phyloP scores from a whole-genome alignment of 1,140 invertebrate genomes.

The Amphibalanus amphitrite region DNA sequence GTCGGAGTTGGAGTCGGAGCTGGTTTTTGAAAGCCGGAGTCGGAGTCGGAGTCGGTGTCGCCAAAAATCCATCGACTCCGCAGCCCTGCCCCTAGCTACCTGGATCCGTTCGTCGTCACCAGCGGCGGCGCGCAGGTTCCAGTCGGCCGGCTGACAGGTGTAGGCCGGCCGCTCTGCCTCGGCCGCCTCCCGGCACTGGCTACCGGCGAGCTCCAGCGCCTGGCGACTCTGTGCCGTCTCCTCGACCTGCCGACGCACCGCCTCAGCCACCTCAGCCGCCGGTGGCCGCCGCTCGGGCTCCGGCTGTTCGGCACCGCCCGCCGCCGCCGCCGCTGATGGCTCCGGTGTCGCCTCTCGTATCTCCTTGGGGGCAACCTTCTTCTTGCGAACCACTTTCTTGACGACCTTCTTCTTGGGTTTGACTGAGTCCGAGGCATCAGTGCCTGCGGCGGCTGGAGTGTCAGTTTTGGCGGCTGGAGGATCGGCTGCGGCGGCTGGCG shows the following conservation, averaged over 20 bases:
- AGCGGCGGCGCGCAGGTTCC: not conserved
- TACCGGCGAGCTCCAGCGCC: no score
- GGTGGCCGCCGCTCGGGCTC: no score
- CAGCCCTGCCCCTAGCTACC: no score
- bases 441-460: no score
- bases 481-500: no score
- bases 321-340: not conserved
- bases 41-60: no score
- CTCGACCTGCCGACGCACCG: not conserved
- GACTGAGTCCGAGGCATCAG: no score
- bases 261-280: not conserved
- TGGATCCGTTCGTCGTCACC: no score
- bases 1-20: no score
- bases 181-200: not conserved
- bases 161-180: not conserved
- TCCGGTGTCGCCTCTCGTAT: not conserved
- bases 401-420: not conserved
- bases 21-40: no score
- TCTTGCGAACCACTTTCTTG: not conserved
- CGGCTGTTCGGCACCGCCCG: not conserved
- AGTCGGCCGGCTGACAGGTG: not conserved
- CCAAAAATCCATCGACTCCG: no score
- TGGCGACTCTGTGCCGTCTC: not conserved
- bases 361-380: not conserved
- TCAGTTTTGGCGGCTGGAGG: no score